Evolutionary conservation across 2,797 vertebrate genomes (phyloP).

Genomic region (Tapera naevia): DNA sequence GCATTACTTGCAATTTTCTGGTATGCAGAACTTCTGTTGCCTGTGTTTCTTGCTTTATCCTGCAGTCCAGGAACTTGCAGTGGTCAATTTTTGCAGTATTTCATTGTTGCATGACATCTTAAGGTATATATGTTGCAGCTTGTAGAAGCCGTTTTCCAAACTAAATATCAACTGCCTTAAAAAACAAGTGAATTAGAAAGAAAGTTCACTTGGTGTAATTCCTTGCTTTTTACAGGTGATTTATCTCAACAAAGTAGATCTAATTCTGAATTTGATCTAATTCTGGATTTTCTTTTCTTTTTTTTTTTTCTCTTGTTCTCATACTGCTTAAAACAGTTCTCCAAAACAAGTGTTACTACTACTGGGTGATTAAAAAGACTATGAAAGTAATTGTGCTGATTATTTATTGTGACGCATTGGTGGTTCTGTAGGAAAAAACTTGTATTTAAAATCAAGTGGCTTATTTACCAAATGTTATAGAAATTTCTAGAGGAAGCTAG

Average conservation of each 20-base stretch:
- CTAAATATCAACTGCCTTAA: neutral
- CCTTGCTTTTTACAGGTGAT: neutral
- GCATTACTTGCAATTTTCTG: neutral
- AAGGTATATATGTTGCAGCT: neutral
- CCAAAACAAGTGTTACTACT: neutral
- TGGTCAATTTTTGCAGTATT: neutral
- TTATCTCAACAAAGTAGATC: neutral
- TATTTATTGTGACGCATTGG: neutral
- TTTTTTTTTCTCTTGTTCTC: neutral
- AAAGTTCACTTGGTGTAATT: neutral
- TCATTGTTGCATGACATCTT: neutral
- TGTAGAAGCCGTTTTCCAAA: neutral
- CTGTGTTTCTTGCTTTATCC: neutral
- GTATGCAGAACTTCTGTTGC: accelerated
- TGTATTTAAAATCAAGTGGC: neutral
- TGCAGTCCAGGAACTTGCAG: neutral
- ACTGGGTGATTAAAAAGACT: neutral
- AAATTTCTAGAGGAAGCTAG: neutral
- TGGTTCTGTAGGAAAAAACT: neutral
- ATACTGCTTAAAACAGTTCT: neutral
- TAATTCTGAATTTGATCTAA: neutral
- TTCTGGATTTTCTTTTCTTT: neutral
- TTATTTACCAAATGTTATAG: neutral
- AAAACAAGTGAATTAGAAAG: neutral
- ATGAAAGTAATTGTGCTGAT: neutral